phyloP scores from a whole-genome alignment of 2,113 vertebrate species.

The Sinocyclocheilus rhinocerous region DNA sequence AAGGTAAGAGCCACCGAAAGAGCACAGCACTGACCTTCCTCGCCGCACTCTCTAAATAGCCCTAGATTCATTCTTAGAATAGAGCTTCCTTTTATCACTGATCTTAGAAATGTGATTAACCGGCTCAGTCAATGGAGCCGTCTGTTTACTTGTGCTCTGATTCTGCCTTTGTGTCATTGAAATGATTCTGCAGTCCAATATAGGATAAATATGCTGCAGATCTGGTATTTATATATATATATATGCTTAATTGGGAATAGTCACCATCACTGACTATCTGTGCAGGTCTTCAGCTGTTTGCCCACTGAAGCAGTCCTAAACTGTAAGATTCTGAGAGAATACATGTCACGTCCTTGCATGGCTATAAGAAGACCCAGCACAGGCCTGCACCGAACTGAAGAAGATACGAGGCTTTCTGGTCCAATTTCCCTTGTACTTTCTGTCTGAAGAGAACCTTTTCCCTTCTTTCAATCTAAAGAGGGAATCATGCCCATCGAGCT shows the following conservation, averaged over 20 bases:
- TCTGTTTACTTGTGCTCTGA: neutral
- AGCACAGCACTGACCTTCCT: neutral
- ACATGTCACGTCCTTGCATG: constrained; percentile 53
- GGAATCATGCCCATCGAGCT: constrained; percentile 61
- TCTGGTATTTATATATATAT: neutral
- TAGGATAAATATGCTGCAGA: neutral
- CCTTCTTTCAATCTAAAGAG: constrained; percentile 63
- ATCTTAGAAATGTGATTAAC: constrained; percentile 36
- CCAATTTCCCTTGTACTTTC: constrained; percentile 60
- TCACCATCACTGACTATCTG: neutral
- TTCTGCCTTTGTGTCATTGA: neutral
- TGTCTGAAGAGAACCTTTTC: constrained; percentile 61
- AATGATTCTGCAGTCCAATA: neutral
- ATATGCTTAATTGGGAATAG: neutral
- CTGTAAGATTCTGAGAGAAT: constrained; percentile 55
- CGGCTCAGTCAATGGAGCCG: neutral
- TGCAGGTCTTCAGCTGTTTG: constrained; percentile 62
- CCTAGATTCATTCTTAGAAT: neutral
- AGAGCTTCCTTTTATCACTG: constrained; percentile 10
- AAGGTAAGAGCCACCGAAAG: neutral
- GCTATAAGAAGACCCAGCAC: constrained; percentile 50
- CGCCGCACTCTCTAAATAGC: neutral
- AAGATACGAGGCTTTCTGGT: constrained; percentile 62
- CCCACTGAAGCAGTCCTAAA: constrained; percentile 58
- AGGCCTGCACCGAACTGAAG: constrained; percentile 50